Conservation (phyloP, 2,113 vertebrate genomes). For the Panthera leo region DNA sequence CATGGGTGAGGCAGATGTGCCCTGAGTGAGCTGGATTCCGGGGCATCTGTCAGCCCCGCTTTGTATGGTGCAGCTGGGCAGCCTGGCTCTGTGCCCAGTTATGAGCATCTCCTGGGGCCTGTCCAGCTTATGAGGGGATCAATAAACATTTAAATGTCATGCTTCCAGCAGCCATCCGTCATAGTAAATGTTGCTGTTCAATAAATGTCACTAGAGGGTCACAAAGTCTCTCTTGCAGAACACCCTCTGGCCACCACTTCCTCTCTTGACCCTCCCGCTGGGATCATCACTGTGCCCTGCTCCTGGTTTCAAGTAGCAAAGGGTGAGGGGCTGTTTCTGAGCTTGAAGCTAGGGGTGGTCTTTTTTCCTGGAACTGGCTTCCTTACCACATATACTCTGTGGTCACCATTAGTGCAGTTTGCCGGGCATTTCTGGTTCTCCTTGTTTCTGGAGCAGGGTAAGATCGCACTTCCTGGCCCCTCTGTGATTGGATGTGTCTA, state of each 20-base stretch:
- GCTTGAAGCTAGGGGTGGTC: background rate
- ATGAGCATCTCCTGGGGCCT: background rate
- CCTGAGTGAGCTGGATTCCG: background rate
- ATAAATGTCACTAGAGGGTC: conserved; percentile 24
- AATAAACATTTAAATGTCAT: conserved; percentile 32
- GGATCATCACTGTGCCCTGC: background rate
- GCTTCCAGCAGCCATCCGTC: background rate
- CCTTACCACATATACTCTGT: background rate
- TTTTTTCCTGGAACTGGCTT: background rate
- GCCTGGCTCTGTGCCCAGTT: background rate
- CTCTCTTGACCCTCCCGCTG: background rate
- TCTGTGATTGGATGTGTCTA: background rate
- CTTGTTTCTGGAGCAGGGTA: background rate
- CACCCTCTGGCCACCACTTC: background rate
- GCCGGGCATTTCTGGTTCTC: background rate
- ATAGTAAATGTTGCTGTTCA: conserved; percentile 25
- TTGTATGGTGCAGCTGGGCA: background rate
- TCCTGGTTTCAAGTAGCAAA: background rate
- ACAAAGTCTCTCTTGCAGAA: background rate
- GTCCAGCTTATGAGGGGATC: background rate
- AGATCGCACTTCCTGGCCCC: background rate
- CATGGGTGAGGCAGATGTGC: background rate
- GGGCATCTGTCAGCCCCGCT: background rate
- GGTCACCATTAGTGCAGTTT: background rate
- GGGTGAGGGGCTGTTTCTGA: background rate